A percentile compares a stretch with the other conserved stretches of the same genome.
phyloP scores from a whole-genome alignment of 2,113 vertebrate genomes.

The Sterrhoptilus dennistouni region DNA sequence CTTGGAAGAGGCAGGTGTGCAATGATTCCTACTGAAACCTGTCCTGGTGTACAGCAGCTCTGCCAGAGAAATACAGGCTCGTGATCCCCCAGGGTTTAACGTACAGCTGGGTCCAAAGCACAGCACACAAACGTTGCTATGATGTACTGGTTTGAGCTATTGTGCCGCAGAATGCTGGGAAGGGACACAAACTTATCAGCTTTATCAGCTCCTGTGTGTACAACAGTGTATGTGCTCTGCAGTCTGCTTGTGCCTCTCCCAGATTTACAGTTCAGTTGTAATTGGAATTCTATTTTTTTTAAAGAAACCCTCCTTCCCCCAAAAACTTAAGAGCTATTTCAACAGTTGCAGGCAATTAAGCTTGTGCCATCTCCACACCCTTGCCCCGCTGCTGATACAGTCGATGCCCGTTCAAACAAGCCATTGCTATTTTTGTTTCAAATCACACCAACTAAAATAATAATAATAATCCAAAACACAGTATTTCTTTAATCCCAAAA shows the following conservation, averaged over 20 bases:
- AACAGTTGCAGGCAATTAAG: not conserved
- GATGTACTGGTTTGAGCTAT: not conserved
- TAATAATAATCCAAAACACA: conserved; percentile 11
- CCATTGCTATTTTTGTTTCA: not conserved
- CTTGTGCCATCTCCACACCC: not conserved
- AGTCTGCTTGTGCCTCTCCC: not conserved
- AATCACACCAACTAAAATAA: conserved; percentile 7
- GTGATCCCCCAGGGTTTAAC: not conserved
- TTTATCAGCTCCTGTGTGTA: not conserved
- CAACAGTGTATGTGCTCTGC: not conserved
- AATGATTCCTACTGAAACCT: not conserved
- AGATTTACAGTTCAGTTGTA: not conserved
- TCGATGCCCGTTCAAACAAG: not conserved
- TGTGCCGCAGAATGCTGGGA: not conserved
- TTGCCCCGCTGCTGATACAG: not conserved
- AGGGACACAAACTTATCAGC: not conserved
- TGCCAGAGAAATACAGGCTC: not conserved
- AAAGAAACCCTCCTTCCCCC: not conserved
- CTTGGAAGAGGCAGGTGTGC: not conserved
- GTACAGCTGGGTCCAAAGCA: not conserved
- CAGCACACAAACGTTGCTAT: not conserved
- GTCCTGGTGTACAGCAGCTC: not conserved
- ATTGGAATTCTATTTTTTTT: not conserved
- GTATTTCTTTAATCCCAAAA: conserved; percentile 54
- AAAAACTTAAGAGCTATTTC: not conserved